These are phyloP conservation scores for Papilio helenus DNA, from an alignment of 1,140 invertebrate species.

Conservation along the genomic window DNA sequence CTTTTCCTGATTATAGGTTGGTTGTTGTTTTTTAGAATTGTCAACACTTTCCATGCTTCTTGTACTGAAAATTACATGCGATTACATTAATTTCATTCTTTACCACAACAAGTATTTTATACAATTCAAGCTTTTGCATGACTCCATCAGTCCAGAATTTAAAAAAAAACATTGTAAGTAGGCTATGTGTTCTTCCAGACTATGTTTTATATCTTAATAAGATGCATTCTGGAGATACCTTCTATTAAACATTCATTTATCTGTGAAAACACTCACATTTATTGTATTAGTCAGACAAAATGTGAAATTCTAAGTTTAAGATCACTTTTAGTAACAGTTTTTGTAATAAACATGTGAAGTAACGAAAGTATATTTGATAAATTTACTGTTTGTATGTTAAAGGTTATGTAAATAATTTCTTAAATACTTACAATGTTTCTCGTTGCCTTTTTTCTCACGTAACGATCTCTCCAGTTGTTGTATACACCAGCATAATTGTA, in stretches of 20 bases:
- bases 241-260: too few species aligned
- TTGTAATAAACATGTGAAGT: neutral
- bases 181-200: too few species aligned
- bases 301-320: too few species aligned
- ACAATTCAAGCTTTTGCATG: too few species aligned
- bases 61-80: conserved; percentile 77
- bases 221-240: too few species aligned
- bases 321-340: too few species aligned
- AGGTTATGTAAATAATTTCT: neutral
- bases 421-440: conserved; percentile 84
- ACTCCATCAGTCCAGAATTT: too few species aligned
- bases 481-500: conserved; percentile 90
- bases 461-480: conserved; percentile 86
- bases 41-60: conserved; percentile 85
- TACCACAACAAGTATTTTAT: too few species aligned
- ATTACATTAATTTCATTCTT: neutral
- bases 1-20: conserved; percentile 87
- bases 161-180: too few species aligned
- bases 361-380: neutral
- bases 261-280: too few species aligned
- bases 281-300: too few species aligned
- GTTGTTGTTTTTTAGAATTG: conserved; percentile 86
- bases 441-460: conserved; percentile 84
- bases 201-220: too few species aligned
- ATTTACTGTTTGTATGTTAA: neutral